Base-by-base conservation (phyloP, 2,888 invertebrate species). In the Dermolepida albohirtum region DNA sequence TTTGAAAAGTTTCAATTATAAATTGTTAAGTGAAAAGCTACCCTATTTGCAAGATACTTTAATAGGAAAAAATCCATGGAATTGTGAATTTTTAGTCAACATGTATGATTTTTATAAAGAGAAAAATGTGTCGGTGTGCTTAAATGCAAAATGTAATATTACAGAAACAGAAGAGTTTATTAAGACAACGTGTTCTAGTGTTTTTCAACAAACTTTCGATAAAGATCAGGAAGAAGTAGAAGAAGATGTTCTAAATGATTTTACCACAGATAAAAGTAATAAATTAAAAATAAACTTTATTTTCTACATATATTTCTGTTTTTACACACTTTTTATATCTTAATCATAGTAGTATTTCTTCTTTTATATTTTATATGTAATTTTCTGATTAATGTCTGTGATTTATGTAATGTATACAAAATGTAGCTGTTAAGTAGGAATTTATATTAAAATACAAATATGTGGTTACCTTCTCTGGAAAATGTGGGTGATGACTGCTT, bases 51-150 rank as follows among this genome's bases (percentile, higher is more conserved):
- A 76, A 64, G 80, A 82, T 70, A 71, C 83, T 39, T 77, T 78
- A 67, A 67, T 83, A n/a, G 77, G 74, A 8, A 75, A 76, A 63
- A 83, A 82, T 72, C 72, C 74, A 0, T 82, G 80, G 76, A 76
- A 74, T 63, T 83, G 83, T 72, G 80, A 81, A 68, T 79, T 80
- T 75, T 74, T 81, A 50, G 73, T 77, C 8, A 75, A 79, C 59
- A 80, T 83, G 80, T 78, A 76, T 69, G 76, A 77, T 66, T 81
- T 74, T 72, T 80, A 79, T 51, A 66, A 76, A 63, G 68, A 66
- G 17, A 74, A 65, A 12, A 79, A 80, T 67, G 75, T 80, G 10
- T 77, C 76, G 41, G 63, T 83, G 12, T 83, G 82, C 70, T 70
- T 74, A 44, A 76, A 75, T 62, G 63, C 63, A n/a, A 74, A 73